Evolutionary conservation across 2,888 invertebrate genomes (phyloP).

Genomic region (Epistrophe grossulariae): DNA sequence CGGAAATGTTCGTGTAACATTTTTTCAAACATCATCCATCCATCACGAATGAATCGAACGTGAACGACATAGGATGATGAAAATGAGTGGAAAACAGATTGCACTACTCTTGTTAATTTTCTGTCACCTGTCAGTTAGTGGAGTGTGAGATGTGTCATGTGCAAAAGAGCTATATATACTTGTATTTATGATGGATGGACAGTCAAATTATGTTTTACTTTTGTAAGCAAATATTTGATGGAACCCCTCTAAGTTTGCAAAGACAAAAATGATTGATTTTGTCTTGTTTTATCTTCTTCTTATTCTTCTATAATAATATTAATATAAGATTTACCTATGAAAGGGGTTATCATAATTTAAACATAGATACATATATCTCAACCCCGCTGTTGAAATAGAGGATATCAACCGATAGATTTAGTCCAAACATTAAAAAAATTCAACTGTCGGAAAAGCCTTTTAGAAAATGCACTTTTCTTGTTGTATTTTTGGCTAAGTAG

Average conservation of each 20-base stretch:
- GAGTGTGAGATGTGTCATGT: constrained; percentile 24
- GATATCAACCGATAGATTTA: too few species aligned
- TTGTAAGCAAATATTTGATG: neutral
- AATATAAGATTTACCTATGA: too few species aligned
- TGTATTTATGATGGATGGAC: neutral
- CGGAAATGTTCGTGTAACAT: constrained; percentile 45
- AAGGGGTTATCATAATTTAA: too few species aligned
- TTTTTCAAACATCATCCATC: constrained; percentile 30
- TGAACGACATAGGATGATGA: constrained; percentile 26
- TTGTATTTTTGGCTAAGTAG: too few species aligned
- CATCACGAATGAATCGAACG: constrained; percentile 25
- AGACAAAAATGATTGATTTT: neutral
- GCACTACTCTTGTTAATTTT: neutral
- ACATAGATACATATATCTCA: too few species aligned
- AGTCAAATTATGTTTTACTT: constrained; percentile 48
- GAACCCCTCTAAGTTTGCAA: neutral
- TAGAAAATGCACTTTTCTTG: too few species aligned
- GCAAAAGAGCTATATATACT: neutral
- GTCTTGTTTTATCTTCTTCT: too few species aligned
- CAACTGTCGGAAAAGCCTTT: too few species aligned
- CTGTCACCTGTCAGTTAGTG: constrained; percentile 26
- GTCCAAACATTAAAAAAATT: too few species aligned
- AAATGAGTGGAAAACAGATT: constrained; percentile 10
- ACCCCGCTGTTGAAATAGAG: too few species aligned
- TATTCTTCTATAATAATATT: too few species aligned